phyloP scores from a whole-genome alignment of 2,797 vertebrate species.

The Sebastes kiyomatsui region DNA sequence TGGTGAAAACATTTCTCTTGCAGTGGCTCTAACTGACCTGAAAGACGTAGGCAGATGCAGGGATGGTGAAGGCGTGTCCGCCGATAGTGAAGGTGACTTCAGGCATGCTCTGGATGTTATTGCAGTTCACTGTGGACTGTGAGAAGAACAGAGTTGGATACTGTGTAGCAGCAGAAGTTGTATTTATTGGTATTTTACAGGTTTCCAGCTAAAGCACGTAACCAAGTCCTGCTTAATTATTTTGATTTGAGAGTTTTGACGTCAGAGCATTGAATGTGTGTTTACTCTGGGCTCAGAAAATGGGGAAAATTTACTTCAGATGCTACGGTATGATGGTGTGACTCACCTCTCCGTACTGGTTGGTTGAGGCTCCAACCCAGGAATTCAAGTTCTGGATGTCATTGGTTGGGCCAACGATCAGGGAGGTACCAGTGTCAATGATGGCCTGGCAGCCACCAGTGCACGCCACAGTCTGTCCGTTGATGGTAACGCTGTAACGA shows the following conservation, averaged over 20 bases:
- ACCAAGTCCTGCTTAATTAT: conserved; percentile 34
- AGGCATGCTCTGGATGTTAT: conserved; percentile 62
- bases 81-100: conserved; percentile 72
- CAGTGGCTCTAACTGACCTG: conserved; percentile 47
- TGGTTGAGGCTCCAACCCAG: conserved; percentile 60
- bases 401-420: conserved; percentile 69
- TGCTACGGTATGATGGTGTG: conserved; percentile 13
- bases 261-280: conserved; percentile 39
- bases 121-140: conserved; percentile 67
- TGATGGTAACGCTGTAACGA: conserved; percentile 65
- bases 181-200: conserved; percentile 56
- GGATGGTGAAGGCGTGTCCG: conserved; percentile 53
- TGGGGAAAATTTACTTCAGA: conserved; percentile 30
- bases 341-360: conserved; percentile 72
- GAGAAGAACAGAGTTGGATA: conserved; percentile 15
- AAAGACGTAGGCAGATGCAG: conserved; percentile 64
- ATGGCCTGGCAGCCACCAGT: conserved; percentile 76
- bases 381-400: conserved; percentile 72
- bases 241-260: conserved; percentile 57
- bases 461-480: conserved; percentile 72
- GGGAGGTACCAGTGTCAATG: conserved; percentile 78
- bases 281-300: conserved; percentile 54
- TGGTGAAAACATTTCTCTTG: not conserved
- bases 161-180: not conserved
- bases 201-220: conserved; percentile 40